Percentiles rank a stretch among this genome's conserved stretches.
Evolutionary conservation across 2,113 vertebrate species (phyloP).

Genomic region (Chionodraco myersi): DNA sequence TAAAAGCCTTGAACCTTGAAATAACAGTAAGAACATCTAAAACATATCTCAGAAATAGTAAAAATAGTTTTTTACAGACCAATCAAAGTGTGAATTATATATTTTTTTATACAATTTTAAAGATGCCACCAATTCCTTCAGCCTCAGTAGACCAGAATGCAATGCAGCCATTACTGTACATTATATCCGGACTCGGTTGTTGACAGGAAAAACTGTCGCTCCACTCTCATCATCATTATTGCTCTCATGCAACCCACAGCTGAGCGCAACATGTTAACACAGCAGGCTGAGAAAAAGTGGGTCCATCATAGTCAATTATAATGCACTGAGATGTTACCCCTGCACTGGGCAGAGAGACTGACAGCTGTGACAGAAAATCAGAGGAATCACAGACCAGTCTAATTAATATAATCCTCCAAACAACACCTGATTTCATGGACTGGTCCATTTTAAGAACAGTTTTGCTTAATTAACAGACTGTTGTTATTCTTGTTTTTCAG

Average conservation of each 20-base stretch:
- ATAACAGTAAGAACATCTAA: not conserved
- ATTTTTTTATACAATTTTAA: not conserved
- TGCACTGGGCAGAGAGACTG: not conserved
- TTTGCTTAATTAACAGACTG: no score
- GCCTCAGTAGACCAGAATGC: conserved; percentile 29
- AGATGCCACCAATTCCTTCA: not conserved
- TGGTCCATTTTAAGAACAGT: no score
- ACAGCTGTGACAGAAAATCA: not conserved
- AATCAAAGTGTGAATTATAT: not conserved
- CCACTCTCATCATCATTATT: conserved; percentile 70
- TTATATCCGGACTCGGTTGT: conserved; percentile 24
- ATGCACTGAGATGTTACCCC: conserved; percentile 14
- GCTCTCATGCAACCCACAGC: conserved; percentile 50
- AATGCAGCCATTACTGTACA: conserved; percentile 25
- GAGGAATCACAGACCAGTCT: not conserved
- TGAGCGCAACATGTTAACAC: conserved; percentile 56
- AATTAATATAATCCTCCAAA: no score
- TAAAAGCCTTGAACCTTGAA: no score
- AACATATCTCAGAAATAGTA: not conserved
- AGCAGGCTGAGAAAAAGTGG: conserved; percentile 42
- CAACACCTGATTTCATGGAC: not conserved
- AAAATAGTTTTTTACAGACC: conserved; percentile 12
- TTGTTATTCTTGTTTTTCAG: no score
- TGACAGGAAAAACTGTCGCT: conserved; percentile 55
- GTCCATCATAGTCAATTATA: conserved; percentile 45